These are phyloP conservation scores for Brachycybe producta DNA, from an alignment of 2,888 invertebrate genomes.

Conservation along the genomic window DNA sequence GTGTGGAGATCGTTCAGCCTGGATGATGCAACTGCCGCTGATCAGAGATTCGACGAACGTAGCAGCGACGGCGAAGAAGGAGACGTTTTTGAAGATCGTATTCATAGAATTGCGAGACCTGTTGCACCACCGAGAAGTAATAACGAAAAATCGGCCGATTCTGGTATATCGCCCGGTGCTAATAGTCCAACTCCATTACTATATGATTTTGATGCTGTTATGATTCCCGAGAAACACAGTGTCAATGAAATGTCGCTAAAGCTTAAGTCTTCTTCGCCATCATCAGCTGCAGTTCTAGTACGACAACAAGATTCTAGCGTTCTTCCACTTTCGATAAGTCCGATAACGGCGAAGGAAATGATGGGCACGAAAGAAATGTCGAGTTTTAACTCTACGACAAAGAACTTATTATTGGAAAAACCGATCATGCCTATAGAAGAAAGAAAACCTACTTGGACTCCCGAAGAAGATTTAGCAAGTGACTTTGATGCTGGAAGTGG, in stretches of 20 bases:
- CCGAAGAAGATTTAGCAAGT: constrained; percentile 69
- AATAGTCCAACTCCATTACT: constrained; percentile 38
- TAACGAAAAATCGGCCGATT: constrained; percentile 65
- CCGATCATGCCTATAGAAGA: constrained; percentile 12
- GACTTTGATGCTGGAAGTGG: constrained; percentile 55
- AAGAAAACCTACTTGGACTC: constrained; percentile 51
- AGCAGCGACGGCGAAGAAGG: constrained; percentile 27
- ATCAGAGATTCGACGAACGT: constrained; percentile 10
- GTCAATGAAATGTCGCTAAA: background rate
- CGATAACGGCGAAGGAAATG: constrained; percentile 26
- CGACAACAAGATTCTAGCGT: background rate
- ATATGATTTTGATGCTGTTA: constrained; percentile 15
- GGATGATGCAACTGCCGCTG: constrained; percentile 20
- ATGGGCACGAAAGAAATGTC: constrained; percentile 24
- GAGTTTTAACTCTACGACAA: constrained; percentile 24
- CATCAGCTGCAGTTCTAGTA: no score
- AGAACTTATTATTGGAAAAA: background rate
- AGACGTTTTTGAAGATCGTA: constrained; percentile 29
- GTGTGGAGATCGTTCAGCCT: constrained; percentile 55
- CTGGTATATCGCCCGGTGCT: constrained; percentile 70
- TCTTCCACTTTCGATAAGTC: constrained; percentile 23
- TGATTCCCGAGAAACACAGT: constrained; percentile 17
- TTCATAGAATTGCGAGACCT: constrained; percentile 28
- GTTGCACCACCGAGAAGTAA: constrained; percentile 28
- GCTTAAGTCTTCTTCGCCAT: background rate